phyloP scores from a whole-genome alignment of 35 echinoderm and acorn worm genomes.

The Heliocidaris tuberculata region DNA sequence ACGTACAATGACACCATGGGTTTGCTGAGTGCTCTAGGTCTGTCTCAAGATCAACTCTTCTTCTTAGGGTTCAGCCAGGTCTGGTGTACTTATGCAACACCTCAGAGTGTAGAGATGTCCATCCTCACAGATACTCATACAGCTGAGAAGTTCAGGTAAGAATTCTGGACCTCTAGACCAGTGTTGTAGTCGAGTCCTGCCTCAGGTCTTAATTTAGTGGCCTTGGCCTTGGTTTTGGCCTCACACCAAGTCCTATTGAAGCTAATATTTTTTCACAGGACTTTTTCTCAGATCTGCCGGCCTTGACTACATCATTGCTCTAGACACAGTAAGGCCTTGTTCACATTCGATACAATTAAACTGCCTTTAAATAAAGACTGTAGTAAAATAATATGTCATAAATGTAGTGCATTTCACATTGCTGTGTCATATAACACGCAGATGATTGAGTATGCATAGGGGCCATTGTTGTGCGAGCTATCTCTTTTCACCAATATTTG shows the following conservation, averaged over 20 bases:
- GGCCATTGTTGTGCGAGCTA: no score
- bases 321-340: background rate
- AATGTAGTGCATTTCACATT: no score
- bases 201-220: no score
- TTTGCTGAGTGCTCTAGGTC: conserved; percentile 34
- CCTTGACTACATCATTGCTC: background rate
- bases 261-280: background rate
- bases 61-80: conserved; percentile 83
- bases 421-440: no score
- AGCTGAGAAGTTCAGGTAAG: conserved; percentile 79
- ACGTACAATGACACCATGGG: conserved; percentile 42
- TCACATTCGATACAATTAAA: background rate
- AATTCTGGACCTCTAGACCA: background rate
- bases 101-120: conserved; percentile 52
- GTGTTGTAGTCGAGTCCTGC: background rate
- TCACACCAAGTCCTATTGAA: background rate
- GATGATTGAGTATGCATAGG: no score
- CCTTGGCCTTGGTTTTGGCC: background rate
- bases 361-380: no score
- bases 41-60: conserved; percentile 74
- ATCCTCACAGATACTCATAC: conserved; percentile 71
- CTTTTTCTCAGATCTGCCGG: background rate
- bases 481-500: no score
- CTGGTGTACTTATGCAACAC: conserved; percentile 82
- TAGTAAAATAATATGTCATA: no score